These are phyloP conservation scores for Malurus melanocephalus DNA, from an alignment of 2,113 vertebrate species.

Conservation along the genomic window DNA sequence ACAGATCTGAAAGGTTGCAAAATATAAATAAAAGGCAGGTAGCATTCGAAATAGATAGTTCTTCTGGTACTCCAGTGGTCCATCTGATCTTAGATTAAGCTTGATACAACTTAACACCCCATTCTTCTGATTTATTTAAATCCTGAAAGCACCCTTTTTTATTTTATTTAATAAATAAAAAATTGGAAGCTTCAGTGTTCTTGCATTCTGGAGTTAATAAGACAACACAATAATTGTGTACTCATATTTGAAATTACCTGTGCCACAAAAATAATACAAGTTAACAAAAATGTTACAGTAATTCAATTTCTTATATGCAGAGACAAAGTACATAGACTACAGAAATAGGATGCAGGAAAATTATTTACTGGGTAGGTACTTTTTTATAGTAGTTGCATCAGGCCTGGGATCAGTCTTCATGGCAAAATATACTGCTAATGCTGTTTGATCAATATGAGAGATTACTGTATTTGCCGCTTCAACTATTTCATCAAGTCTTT, in stretches of 20 bases:
- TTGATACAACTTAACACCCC: not conserved
- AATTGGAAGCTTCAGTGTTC: not conserved
- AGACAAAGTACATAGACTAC: constrained; percentile 18
- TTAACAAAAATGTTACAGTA: not conserved
- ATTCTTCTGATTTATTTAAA: not conserved
- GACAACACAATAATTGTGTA: not conserved
- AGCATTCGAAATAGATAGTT: not conserved
- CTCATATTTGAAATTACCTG: not conserved
- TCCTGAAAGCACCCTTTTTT: not conserved
- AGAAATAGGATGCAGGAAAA: constrained; percentile 80
- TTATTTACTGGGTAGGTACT: constrained; percentile 88
- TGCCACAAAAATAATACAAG: not conserved
- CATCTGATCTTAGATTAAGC: not conserved
- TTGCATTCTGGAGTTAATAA: not conserved
- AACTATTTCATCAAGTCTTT: constrained; percentile 85
- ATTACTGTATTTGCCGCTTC: constrained; percentile 88
- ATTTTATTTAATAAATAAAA: not conserved
- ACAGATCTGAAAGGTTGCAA: not conserved
- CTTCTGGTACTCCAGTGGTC: not conserved
- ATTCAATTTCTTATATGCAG: not conserved
- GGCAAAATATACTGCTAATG: constrained; percentile 89
- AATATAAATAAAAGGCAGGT: not conserved
- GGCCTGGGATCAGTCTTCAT: constrained; percentile 97
- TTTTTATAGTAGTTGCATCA: constrained; percentile 93
- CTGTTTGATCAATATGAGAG: constrained; percentile 91